These are phyloP conservation scores for Rhorus exstirpatorius DNA, from an alignment of 2,888 invertebrate genomes.

Conservation along the genomic window DNA sequence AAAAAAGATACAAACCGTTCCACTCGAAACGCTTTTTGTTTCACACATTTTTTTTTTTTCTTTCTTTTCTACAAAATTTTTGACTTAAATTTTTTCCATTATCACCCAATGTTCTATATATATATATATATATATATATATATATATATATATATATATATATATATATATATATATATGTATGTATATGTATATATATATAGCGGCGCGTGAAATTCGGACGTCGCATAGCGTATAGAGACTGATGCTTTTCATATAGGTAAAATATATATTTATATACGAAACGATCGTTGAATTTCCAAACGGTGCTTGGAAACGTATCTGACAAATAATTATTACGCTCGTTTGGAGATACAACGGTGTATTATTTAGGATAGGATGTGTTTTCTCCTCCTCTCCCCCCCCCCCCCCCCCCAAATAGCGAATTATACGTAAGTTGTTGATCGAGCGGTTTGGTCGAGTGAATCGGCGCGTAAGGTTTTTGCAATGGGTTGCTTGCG, in stretches of 20 bases:
- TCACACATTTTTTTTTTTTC: slow-evolving; percentile 2
- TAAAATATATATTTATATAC: slow-evolving; percentile 85
- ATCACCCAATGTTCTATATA: slow-evolving; percentile 7
- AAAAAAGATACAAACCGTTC: neutral
- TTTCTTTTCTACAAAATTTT: neutral
- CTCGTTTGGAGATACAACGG: slow-evolving; percentile 56
- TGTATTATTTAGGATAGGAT: slow-evolving; percentile 81
- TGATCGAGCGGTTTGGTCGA: slow-evolving; percentile 63
- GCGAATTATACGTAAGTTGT: slow-evolving; percentile 80
- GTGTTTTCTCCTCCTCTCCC: slow-evolving; percentile 38
- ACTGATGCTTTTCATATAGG: slow-evolving; percentile 86
- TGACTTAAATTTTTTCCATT: neutral
- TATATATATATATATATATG: too few species aligned
- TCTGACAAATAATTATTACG: slow-evolving; percentile 50
- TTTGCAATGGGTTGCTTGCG: slow-evolving; percentile 27
- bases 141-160: too few species aligned
- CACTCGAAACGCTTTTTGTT: neutral
- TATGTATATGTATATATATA: slow-evolving; percentile 18
- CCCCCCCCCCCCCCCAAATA: slow-evolving; percentile 54
- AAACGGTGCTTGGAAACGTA: slow-evolving; percentile 41
- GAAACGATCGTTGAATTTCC: slow-evolving; percentile 61
- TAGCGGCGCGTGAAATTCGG: slow-evolving; percentile 72
- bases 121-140: too few species aligned
- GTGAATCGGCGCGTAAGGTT: slow-evolving; percentile 47
- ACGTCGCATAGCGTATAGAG: slow-evolving; percentile 81